phyloP scores from a whole-genome alignment of 2,113 vertebrate species.

The Cyphotilapia sp. region DNA sequence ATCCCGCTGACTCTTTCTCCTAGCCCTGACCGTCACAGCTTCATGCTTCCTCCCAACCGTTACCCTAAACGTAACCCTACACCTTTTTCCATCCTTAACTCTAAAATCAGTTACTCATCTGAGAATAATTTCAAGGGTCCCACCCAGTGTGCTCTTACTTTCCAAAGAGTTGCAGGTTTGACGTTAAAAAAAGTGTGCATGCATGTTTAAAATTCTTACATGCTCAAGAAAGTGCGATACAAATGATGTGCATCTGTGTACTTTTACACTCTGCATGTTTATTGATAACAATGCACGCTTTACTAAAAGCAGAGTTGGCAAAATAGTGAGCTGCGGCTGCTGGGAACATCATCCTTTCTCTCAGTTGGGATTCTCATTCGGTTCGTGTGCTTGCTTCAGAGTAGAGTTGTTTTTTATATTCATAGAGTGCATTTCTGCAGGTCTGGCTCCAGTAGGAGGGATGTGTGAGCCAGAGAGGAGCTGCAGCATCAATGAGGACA shows the following conservation, averaged over 20 bases:
- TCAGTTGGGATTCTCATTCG: neutral
- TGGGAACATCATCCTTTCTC: neutral
- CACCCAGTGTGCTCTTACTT: neutral
- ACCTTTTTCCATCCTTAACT: neutral
- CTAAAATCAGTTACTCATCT: neutral
- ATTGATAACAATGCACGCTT: neutral
- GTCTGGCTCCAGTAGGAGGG: conserved; percentile 91
- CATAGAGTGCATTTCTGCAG: conserved; percentile 51
- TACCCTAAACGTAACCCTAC: neutral
- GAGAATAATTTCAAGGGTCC: neutral
- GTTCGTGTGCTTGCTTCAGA: neutral
- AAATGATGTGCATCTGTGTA: rapidly evolving
- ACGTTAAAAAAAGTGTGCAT: neutral
- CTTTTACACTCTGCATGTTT: neutral
- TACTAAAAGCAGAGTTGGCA: neutral
- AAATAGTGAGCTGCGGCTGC: neutral
- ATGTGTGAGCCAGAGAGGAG: conserved; percentile 97
- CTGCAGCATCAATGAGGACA: conserved; percentile 98
- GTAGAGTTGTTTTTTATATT: neutral
- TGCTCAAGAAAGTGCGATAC: neutral
- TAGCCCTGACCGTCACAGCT: neutral
- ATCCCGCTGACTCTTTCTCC: neutral
- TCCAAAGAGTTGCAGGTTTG: neutral
- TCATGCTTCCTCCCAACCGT: neutral
- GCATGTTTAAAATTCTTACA: neutral